These are phyloP conservation scores for Stenodera caucasica DNA, from an alignment of 2,888 invertebrate genomes.

Conservation along the genomic window DNA sequence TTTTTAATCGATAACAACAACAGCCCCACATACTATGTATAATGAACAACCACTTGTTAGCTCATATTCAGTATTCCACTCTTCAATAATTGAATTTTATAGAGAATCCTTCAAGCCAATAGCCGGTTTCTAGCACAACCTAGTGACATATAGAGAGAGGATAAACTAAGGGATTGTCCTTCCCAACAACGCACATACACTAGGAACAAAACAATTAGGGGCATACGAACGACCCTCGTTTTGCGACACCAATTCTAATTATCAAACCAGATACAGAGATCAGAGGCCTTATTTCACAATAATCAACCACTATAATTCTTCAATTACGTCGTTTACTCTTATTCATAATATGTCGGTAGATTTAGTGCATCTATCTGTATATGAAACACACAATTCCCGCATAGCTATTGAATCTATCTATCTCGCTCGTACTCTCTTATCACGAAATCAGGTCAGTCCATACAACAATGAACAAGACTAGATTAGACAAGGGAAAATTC, in stretches of 20 bases:
- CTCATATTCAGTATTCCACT: background rate
- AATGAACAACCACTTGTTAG: slow-evolving; percentile 7
- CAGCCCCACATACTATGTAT: too few relatives aligned
- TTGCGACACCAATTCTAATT: too few relatives aligned
- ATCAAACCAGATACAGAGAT: too few relatives aligned
- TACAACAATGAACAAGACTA: slow-evolving; percentile 14
- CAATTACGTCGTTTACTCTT: too few relatives aligned
- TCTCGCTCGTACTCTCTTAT: slow-evolving; percentile 7
- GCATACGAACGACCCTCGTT: too few relatives aligned
- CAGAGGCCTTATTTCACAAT: too few relatives aligned
- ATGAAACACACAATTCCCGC: background rate
- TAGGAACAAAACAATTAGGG: too few relatives aligned
- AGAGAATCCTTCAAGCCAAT: slow-evolving; percentile 16
- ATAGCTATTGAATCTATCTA: background rate
- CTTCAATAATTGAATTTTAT: slow-evolving; percentile 18
- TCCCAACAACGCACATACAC: too few relatives aligned
- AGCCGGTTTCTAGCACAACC: slow-evolving; percentile 14
- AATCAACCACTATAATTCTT: too few relatives aligned
- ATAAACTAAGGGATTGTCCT: background rate
- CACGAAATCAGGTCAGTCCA: slow-evolving; percentile 23
- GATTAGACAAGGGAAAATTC: slow-evolving; percentile 23
- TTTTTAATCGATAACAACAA: background rate
- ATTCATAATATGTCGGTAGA: too few relatives aligned
- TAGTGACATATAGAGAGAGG: slow-evolving; percentile 5
- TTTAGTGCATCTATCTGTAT: too few relatives aligned